These are phyloP conservation scores for Terrapene triunguis DNA, from an alignment of 2,113 vertebrate species.

Conservation along the genomic window DNA sequence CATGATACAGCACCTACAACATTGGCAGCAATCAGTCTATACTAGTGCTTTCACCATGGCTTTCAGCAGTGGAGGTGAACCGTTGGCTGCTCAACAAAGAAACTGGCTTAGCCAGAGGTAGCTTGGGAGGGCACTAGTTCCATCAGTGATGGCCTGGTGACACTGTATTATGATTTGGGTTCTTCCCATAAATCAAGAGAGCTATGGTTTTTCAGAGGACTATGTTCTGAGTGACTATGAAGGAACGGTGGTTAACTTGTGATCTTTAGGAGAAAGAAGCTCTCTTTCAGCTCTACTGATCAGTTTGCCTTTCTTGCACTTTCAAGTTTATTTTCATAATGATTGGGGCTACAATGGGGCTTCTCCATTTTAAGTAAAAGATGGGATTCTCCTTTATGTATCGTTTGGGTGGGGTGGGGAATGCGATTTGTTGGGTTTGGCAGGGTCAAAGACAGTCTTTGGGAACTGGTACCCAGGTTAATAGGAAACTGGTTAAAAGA, in stretches of 20 bases:
- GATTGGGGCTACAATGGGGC: not conserved
- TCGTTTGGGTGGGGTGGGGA: not conserved
- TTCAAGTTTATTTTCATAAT: not conserved
- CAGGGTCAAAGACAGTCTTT: not conserved
- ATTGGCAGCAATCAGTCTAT: not conserved
- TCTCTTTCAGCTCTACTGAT: not conserved
- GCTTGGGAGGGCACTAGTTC: not conserved
- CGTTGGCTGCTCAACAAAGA: not conserved
- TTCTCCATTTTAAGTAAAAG: not conserved
- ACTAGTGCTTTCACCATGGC: not conserved
- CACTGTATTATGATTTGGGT: not conserved
- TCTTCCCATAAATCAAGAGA: not conserved
- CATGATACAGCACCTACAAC: not conserved
- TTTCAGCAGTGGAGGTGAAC: not conserved
- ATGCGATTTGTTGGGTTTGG: not conserved
- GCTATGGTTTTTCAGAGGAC: not conserved
- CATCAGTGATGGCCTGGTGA: not conserved
- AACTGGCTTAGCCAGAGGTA: not conserved
- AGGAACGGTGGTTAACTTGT: not conserved
- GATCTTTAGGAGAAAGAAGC: not conserved
- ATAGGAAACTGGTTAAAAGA: slow-evolving; percentile 5
- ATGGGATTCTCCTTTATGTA: not conserved
- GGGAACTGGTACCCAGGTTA: not conserved
- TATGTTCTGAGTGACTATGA: not conserved
- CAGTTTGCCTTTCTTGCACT: not conserved